Percentiles rank a stretch among this genome's conserved stretches.
These are phyloP conservation scores for Bos javanicus DNA, from an alignment of 2,113 vertebrate genomes.

Conservation along the genomic window DNA sequence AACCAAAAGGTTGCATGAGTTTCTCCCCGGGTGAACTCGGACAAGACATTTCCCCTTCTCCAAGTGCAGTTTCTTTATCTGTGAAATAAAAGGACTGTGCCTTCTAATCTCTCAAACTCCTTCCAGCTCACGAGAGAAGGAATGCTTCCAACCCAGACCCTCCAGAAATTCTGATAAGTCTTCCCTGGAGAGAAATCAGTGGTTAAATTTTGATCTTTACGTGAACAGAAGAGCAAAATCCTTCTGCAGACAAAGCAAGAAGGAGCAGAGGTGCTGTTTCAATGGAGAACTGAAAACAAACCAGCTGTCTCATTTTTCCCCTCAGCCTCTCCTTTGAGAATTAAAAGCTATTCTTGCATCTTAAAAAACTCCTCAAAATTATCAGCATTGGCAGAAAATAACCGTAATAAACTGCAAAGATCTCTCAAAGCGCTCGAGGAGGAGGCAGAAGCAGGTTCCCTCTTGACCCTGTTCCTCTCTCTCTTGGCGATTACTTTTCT, in stretches of 20 bases:
- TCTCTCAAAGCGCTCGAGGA: background rate
- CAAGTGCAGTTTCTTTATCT: background rate
- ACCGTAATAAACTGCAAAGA: background rate
- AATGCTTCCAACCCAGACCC: background rate
- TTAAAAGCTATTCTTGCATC: background rate
- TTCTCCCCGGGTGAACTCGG: background rate
- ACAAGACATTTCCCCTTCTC: background rate
- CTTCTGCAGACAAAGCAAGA: slow-evolving; percentile 37
- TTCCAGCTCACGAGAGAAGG: background rate
- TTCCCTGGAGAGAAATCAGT: background rate
- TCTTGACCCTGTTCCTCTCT: background rate
- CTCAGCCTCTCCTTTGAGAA: background rate
- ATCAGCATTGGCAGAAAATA: background rate
- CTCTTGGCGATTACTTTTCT: background rate
- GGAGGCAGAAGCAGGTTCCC: background rate
- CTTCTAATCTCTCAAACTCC: background rate
- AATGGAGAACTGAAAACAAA: background rate
- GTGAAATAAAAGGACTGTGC: background rate
- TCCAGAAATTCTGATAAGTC: background rate
- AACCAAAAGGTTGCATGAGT: background rate
- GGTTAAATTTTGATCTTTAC: background rate
- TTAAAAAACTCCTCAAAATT: background rate
- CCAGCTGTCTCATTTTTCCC: background rate
- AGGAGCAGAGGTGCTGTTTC: background rate
- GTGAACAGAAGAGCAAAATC: background rate